Conservation (phyloP, 2,113 vertebrate species). For the Pygoscelis antarcticus region DNA sequence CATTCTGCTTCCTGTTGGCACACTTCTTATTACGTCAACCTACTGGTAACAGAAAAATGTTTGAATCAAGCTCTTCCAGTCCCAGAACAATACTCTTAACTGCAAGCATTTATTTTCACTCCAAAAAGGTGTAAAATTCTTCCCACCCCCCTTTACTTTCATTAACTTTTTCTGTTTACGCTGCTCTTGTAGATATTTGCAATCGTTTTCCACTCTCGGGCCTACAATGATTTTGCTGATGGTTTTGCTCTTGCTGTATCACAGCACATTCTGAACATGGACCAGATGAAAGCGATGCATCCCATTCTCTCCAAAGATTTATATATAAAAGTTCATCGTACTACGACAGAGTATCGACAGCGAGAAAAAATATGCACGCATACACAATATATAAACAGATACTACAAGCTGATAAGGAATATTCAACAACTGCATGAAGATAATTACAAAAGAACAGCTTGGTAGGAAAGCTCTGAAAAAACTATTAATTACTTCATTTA, state of each 20-base stretch:
- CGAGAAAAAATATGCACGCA: background rate
- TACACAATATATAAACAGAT: background rate
- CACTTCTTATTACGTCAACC: background rate
- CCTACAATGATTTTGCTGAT: background rate
- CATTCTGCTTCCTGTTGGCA: background rate
- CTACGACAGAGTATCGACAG: background rate
- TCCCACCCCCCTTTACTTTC: background rate
- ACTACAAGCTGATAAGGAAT: background rate
- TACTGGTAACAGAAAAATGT: background rate
- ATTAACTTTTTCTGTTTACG: background rate
- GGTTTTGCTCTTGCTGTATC: background rate
- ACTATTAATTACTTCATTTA: background rate
- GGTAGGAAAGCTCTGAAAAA: background rate
- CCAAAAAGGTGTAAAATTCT: background rate
- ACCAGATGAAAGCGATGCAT: background rate
- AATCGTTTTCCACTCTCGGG: background rate
- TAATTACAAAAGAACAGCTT: background rate
- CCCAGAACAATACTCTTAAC: background rate
- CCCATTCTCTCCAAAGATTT: background rate
- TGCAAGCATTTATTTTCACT: background rate
- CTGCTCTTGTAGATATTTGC: background rate
- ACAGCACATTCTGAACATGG: background rate
- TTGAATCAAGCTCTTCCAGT: background rate
- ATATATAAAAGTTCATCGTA: background rate
- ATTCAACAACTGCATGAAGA: background rate